Evolutionary conservation across 2,113 vertebrate genomes (phyloP).

Genomic region (Aegotheles bennettii): DNA sequence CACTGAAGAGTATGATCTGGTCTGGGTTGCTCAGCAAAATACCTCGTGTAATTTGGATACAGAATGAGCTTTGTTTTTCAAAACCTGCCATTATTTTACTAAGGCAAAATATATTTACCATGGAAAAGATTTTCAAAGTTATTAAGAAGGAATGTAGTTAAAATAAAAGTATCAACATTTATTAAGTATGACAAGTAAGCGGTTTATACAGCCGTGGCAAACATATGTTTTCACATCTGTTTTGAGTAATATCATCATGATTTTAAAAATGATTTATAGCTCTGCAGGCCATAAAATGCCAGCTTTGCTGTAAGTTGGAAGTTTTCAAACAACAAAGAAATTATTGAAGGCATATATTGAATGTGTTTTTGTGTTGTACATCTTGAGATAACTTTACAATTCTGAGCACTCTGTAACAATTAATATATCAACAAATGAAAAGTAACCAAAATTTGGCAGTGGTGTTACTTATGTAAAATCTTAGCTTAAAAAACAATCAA

Average conservation of each 20-base stretch:
- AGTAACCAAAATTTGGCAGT: neutral
- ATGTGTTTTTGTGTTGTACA: neutral
- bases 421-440: neutral
- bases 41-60: neutral
- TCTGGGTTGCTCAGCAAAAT: neutral
- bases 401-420: neutral
- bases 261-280: constrained; percentile 77
- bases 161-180: constrained; percentile 68
- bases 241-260: constrained; percentile 79
- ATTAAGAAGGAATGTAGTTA: constrained; percentile 61
- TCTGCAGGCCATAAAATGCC: constrained; percentile 69
- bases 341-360: constrained; percentile 52
- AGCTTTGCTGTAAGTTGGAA: constrained; percentile 63
- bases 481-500: neutral
- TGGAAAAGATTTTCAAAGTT: constrained; percentile 62
- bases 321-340: constrained; percentile 65
- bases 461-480: neutral
- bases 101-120: constrained; percentile 43
- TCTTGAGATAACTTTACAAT: neutral
- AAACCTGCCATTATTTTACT: constrained; percentile 7
- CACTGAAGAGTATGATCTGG: neutral
- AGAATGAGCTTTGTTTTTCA: neutral
- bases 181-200: constrained; percentile 76
- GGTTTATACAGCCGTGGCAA: constrained; percentile 67
- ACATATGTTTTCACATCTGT: constrained; percentile 81